These are phyloP conservation scores for Hylia prasina DNA, from an alignment of 2,113 vertebrate species.

Conservation along the genomic window DNA sequence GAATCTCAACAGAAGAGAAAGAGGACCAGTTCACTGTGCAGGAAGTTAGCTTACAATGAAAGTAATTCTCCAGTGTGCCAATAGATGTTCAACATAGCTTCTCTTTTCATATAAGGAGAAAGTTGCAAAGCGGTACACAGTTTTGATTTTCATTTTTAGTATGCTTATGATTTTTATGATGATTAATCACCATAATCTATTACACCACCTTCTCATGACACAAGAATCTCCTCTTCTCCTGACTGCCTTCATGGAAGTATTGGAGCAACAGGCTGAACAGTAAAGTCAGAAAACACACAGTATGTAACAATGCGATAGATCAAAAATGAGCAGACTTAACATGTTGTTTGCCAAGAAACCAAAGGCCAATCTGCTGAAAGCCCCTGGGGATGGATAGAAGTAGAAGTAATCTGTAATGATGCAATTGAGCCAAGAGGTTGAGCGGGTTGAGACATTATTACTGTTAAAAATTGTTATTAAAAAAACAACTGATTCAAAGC, in stretches of 20 bases:
- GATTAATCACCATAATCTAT: not conserved
- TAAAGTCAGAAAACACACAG: not conserved
- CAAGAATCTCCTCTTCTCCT: not conserved
- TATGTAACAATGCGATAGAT: not conserved
- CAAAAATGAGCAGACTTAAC: not conserved
- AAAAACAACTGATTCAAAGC: not conserved
- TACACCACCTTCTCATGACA: not conserved
- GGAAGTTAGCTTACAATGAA: conserved; percentile 23
- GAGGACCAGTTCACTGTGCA: not conserved
- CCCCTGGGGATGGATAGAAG: not conserved
- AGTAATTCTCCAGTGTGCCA: not conserved
- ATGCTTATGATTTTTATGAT: not conserved
- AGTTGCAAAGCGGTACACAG: not conserved
- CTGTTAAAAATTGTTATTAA: not conserved
- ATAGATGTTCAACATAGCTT: not conserved
- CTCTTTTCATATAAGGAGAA: not conserved
- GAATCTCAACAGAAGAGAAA: conserved; percentile 25
- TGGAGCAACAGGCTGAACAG: not conserved
- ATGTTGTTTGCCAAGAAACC: not conserved
- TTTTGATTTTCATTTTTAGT: not conserved
- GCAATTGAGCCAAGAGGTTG: not conserved
- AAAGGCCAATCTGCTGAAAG: not conserved
- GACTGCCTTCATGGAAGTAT: not conserved
- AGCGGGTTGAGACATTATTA: not conserved
- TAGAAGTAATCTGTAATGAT: not conserved